Conservation (phyloP, 2,113 vertebrate species). For the Lophius piscatorius region DNA sequence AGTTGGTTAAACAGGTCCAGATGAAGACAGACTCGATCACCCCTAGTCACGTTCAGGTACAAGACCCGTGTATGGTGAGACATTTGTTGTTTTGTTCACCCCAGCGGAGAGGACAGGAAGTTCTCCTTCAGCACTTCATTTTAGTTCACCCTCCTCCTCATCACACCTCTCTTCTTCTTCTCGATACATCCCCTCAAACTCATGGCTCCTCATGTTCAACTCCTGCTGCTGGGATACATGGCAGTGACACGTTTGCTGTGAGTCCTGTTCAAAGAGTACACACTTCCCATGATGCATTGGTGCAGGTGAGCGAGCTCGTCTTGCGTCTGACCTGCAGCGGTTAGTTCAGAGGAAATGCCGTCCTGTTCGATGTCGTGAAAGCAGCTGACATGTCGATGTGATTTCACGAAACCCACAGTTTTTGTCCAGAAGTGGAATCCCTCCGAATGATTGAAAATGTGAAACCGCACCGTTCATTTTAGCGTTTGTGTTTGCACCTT, state of each 20-base stretch:
- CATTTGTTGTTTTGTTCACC: too few relatives aligned
- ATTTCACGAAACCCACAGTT: constrained; percentile 34
- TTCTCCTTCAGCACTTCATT: too few relatives aligned
- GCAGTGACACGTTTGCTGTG: constrained; percentile 7
- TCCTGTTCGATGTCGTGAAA: constrained; percentile 50
- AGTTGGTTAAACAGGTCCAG: too few relatives aligned
- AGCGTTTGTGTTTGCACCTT: constrained; percentile 36
- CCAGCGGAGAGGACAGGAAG: too few relatives aligned
- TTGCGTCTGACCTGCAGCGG: constrained; percentile 22
- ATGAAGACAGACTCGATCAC: too few relatives aligned
- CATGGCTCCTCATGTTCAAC: too few relatives aligned
- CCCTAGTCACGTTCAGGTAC: too few relatives aligned
- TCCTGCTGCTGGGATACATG: too few relatives aligned
- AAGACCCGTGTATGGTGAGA: too few relatives aligned
- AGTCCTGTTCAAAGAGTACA: constrained; percentile 7
- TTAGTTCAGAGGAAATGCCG: constrained; percentile 32
- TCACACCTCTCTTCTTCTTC: too few relatives aligned
- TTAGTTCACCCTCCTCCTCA: too few relatives aligned
- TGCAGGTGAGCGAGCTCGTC: constrained; percentile 26
- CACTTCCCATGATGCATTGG: constrained; percentile 10
- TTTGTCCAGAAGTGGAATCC: constrained; percentile 18
- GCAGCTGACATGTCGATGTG: constrained; percentile 32
- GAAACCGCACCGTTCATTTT: constrained; percentile 55
- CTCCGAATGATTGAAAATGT: constrained; percentile 22
- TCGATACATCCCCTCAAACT: too few relatives aligned